These are phyloP conservation scores for Rhinoptilus africanus DNA, from an alignment of 2,113 vertebrate species.

Conservation along the genomic window DNA sequence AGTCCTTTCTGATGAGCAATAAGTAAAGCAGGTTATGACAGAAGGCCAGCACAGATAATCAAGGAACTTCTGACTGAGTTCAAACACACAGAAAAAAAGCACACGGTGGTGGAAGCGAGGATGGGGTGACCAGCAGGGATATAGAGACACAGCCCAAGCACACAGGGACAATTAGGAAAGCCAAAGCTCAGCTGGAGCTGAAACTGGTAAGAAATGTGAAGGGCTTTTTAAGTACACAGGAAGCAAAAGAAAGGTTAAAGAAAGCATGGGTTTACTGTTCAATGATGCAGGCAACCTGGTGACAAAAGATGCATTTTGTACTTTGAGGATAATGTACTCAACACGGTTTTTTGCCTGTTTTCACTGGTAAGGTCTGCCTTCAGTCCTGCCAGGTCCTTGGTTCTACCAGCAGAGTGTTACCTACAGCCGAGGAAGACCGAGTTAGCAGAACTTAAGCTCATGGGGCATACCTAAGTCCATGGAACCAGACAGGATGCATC, in stretches of 20 bases:
- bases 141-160: background rate
- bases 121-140: background rate
- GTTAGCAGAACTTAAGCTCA: background rate
- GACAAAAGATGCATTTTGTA: background rate
- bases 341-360: background rate
- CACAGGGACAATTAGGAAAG: background rate
- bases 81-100: background rate
- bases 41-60: background rate
- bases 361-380: background rate
- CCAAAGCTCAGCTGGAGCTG: background rate
- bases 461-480: background rate
- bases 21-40: background rate
- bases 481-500: background rate
- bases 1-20: background rate
- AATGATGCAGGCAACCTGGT: background rate
- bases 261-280: background rate
- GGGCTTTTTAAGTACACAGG: background rate
- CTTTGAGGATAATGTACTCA: background rate
- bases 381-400: background rate
- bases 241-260: background rate
- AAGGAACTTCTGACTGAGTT: background rate
- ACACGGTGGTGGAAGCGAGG: background rate
- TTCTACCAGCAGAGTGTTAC: background rate
- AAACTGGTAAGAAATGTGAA: background rate
- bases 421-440: background rate